phyloP scores from a whole-genome alignment of 92 coral and sea anemone genomes.

The Bergia puertoricense region DNA sequence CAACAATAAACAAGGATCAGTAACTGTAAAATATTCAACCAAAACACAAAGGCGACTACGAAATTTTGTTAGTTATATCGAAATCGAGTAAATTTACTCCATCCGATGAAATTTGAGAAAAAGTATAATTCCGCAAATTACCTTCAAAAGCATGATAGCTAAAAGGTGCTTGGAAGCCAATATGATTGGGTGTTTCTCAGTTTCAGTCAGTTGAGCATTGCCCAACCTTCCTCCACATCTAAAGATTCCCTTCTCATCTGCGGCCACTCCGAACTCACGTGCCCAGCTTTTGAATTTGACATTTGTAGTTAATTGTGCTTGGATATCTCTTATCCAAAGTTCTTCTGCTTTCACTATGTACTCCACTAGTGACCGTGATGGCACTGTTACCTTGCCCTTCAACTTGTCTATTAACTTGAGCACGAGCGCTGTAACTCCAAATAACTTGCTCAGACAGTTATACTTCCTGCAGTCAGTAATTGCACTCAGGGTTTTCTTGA shows the following conservation, averaged over 20 bases:
- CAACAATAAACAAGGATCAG: no score
- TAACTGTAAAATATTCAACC: no score
- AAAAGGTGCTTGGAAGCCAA: constrained; percentile 31
- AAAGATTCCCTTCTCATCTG: constrained; percentile 35
- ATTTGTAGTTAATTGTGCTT: constrained; percentile 23
- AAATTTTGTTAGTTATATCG: no score
- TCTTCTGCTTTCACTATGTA: constrained; percentile 13
- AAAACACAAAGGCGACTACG: no score
- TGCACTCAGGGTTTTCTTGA: not conserved
- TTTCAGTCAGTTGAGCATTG: not conserved
- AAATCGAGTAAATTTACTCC: no score
- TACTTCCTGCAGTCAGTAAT: constrained; percentile 39
- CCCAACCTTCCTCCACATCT: constrained; percentile 45
- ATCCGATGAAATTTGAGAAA: no score
- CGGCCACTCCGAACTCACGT: constrained; percentile 52
- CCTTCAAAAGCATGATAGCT: no score
- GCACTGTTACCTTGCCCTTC: not conserved
- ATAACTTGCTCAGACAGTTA: no score
- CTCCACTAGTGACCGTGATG: constrained; percentile 21
- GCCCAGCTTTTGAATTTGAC: constrained; percentile 33
- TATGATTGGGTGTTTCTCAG: constrained; percentile 43
- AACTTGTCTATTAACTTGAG: constrained; percentile 19
- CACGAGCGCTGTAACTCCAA: not conserved
- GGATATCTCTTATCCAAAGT: constrained; percentile 18
- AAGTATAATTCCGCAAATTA: no score